Evolutionary conservation across 2,113 vertebrate species (phyloP), one percentile per base, ranked within the genome.

Genomic region (Catharus bicknelli): DNA sequence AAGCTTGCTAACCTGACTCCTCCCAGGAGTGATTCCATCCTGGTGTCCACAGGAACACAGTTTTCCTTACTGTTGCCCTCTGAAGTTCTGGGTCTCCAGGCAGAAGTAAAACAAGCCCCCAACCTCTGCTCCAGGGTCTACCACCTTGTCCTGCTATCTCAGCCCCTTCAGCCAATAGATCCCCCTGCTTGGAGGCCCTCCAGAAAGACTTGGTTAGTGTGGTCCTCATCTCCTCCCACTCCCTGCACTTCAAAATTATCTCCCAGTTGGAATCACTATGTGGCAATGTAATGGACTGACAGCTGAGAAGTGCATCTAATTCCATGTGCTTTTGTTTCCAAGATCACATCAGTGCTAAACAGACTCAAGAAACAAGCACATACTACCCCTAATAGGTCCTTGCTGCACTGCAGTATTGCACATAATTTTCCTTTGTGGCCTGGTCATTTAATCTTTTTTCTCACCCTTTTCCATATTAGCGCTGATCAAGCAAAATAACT

Each of bases 401-500:
- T 51, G 11, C 1, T 83, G 21, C 29, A 43, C 36, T 88, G 40
- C 43, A 57, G 8, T 47, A 43, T 48, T 40, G 17, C 20, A 13
- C 8, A 69, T 8, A 62, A 8, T 36, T 92, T 88, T 92, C n/a
- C 54, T 78, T 21, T 57, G 36, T 2, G 2, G 43, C 38, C 11
- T 54, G 57, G 58, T 59, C 9, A 43, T 73, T 90, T 83, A 64
- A 27, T 83, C 62, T 79, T 73, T 73, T 86, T 21, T 74, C 22
- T 81, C 53, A 79, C 14, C 9, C 47, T 83, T 81, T 89, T 74
- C 51, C 34, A 29, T 75, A 11, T 68, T 86, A 78, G 26, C 57
- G 88, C 69, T 90, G 85, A 90, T 87, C 40, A 83, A 96, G 77
- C 48, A 80, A 82, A 82, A 81, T 12, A 40, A 88, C 62, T 82